phyloP scores from a whole-genome alignment of 2,113 vertebrate genomes.

The Silurus meridionalis region DNA sequence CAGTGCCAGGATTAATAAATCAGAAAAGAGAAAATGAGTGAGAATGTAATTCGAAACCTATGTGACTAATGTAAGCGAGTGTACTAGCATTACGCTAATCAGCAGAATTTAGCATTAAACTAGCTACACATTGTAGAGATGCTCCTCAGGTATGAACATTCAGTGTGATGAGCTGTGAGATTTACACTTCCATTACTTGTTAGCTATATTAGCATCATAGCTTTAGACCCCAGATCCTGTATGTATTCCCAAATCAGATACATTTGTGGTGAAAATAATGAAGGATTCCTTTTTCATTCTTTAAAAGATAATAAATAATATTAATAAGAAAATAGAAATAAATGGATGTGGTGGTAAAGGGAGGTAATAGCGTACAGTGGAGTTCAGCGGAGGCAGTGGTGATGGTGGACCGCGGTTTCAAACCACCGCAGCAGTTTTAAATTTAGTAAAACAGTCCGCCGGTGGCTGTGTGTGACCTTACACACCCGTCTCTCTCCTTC shows the following conservation, averaged over 20 bases:
- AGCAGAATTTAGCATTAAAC: too few species aligned
- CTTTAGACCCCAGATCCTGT: neutral
- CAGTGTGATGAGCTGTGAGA: neutral
- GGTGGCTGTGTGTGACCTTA: slow-evolving; percentile 43
- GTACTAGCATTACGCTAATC: neutral
- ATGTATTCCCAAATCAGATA: neutral
- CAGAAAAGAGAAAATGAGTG: neutral
- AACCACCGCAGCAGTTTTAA: slow-evolving; percentile 34
- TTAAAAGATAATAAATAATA: neutral
- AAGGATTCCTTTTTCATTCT: neutral
- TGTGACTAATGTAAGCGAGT: neutral
- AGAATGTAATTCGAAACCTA: neutral
- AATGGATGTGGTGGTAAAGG: neutral
- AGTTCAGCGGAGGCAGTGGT: neutral
- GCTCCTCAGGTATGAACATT: neutral
- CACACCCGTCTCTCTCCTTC: slow-evolving; percentile 30
- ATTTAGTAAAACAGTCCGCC: slow-evolving; percentile 32
- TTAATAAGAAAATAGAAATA: too few species aligned
- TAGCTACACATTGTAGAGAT: neutral
- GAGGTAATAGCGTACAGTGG: neutral
- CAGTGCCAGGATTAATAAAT: neutral
- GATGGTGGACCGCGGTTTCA: neutral
- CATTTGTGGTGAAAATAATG: neutral
- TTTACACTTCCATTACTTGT: neutral
- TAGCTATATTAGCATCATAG: neutral